Conservation (phyloP, 2,113 vertebrate genomes). For the Sylvilagus bachmani region DNA sequence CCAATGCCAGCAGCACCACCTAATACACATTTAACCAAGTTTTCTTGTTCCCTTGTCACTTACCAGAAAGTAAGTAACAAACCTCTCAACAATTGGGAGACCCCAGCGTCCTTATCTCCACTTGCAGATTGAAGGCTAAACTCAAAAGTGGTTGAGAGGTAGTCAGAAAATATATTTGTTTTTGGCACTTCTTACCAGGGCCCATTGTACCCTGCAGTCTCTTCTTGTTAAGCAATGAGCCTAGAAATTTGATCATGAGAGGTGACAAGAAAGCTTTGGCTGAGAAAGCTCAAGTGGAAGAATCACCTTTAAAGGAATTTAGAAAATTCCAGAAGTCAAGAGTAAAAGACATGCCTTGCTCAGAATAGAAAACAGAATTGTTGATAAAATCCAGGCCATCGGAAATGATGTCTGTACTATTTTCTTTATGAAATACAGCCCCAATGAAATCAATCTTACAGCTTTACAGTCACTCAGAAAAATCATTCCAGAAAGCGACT, state of each 20-base stretch:
- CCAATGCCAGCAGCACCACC: neutral
- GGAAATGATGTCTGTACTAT: slow-evolving; percentile 58
- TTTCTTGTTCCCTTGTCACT: neutral
- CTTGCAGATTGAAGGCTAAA: neutral
- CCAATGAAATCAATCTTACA: slow-evolving; percentile 42
- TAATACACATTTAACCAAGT: neutral
- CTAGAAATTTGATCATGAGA: slow-evolving; percentile 31
- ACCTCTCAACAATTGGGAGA: neutral
- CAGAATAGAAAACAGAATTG: slow-evolving; percentile 34
- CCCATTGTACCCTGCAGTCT: neutral
- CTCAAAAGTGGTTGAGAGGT: neutral
- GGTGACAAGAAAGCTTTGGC: neutral
- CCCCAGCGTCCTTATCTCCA: neutral
- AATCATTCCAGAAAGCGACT: slow-evolving; percentile 21
- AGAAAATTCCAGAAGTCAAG: slow-evolving; percentile 58
- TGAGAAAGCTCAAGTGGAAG: slow-evolving; percentile 33
- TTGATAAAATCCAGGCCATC: slow-evolving; percentile 47
- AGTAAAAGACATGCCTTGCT: slow-evolving; percentile 30
- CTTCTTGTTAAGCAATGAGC: neutral
- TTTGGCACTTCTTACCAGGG: neutral
- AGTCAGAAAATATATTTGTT: slow-evolving; percentile 18
- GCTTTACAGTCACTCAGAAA: slow-evolving; percentile 45
- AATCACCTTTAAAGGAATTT: slow-evolving; percentile 47
- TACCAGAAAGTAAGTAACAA: slow-evolving; percentile 6
- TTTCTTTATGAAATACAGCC: slow-evolving; percentile 51